phyloP scores from a whole-genome alignment of 2,113 vertebrate genomes.

The Upupa epops region DNA sequence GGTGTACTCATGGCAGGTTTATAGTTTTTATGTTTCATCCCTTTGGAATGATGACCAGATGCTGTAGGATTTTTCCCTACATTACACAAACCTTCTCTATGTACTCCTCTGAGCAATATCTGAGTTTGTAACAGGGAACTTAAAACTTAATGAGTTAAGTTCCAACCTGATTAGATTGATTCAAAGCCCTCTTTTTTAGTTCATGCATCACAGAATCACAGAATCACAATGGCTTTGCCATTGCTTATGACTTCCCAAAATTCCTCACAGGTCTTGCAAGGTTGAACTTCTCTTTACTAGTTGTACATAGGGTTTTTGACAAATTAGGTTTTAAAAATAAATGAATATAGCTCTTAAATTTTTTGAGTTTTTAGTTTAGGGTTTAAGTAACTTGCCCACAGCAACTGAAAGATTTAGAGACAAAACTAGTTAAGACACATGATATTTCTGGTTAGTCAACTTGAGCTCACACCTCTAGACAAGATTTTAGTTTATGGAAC shows the following conservation, averaged over 20 bases:
- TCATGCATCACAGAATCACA: too few relatives aligned
- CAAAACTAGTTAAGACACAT: not conserved
- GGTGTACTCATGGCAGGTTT: not conserved
- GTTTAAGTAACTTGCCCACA: conserved; percentile 7
- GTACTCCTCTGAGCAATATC: not conserved
- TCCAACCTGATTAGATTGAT: not conserved
- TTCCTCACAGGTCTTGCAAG: not conserved
- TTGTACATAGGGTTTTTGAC: not conserved
- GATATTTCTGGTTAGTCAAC: not conserved
- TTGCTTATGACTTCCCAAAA: not conserved
- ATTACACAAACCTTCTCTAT: conserved; percentile 20
- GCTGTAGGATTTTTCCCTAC: not conserved
- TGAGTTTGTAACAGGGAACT: conserved; percentile 22
- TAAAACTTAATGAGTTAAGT: conserved; percentile 33
- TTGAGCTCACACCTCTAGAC: not conserved
- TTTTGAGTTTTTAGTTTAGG: not conserved
- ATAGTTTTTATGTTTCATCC: conserved; percentile 39
- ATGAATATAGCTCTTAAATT: not conserved
- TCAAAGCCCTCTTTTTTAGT: not conserved
- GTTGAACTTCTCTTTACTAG: not conserved
- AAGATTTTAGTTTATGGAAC: not conserved
- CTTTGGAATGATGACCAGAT: conserved; percentile 28
- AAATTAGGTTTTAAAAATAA: not conserved
- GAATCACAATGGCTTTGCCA: not conserved
- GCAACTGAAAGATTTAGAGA: conserved; percentile 13